Evolutionary conservation across 2,888 invertebrate genomes (phyloP).

Genomic region (Coelopa pilipes): DNA sequence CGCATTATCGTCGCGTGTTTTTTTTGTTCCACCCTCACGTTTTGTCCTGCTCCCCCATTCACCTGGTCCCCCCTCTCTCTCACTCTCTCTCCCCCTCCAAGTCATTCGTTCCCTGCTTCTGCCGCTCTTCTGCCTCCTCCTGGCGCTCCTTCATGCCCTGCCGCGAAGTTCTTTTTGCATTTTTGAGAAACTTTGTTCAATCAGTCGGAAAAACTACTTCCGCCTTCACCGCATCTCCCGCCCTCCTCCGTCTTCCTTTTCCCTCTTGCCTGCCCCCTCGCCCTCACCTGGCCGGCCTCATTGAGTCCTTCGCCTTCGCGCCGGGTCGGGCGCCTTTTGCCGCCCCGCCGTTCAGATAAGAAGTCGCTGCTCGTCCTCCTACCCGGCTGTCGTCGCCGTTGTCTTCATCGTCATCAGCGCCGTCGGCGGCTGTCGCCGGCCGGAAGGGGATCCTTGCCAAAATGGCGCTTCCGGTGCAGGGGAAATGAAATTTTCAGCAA

Average conservation of each 20-base stretch:
- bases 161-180: slow-evolving; percentile 14
- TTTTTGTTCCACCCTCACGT: slow-evolving; percentile 3
- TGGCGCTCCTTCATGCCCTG: no score
- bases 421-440: not conserved
- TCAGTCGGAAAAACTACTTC: slow-evolving; percentile 42
- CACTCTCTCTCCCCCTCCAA: not conserved
- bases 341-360: slow-evolving; percentile 48
- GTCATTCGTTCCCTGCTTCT: not conserved
- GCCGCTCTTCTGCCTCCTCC: no score
- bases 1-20: slow-evolving; percentile 18
- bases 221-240: slow-evolving; percentile 23
- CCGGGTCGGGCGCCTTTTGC: slow-evolving; percentile 41
- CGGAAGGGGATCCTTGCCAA: slow-evolving; percentile 16
- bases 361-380: slow-evolving; percentile 32
- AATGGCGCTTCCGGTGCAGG: slow-evolving; percentile 19
- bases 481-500: slow-evolving; percentile 38
- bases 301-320: slow-evolving; percentile 5
- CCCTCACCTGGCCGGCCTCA: not conserved
- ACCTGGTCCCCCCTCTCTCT: no score
- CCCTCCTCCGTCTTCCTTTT: no score
- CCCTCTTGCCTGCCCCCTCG: no score
- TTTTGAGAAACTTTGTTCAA: slow-evolving; percentile 39
- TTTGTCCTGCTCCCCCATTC: not conserved
- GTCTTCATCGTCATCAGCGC: no score
- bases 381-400: no score